These are phyloP conservation scores for Tetranychus truncatus DNA, from an alignment of 2,888 invertebrate species.

Conservation along the genomic window DNA sequence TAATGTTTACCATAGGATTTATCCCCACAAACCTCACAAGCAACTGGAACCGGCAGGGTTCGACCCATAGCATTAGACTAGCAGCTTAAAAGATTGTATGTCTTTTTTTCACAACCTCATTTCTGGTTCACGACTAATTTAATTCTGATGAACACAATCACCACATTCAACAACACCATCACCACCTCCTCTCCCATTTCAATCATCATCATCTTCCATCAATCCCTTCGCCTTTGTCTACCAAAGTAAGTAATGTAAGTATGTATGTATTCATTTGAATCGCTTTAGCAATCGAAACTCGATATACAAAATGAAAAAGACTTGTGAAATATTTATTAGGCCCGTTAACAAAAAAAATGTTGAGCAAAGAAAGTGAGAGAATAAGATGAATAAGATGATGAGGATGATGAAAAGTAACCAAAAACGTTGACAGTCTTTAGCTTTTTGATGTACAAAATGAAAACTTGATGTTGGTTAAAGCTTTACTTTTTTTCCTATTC, in stretches of 20 bases:
- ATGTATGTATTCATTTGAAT: background rate
- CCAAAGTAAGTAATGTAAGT: background rate
- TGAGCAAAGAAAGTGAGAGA: background rate
- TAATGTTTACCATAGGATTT: slow-evolving; percentile 66
- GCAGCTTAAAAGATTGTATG: background rate
- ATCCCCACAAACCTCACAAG: slow-evolving; percentile 62
- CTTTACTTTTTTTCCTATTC: background rate
- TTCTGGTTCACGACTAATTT: background rate
- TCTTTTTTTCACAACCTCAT: too few species aligned
- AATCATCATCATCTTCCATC: background rate
- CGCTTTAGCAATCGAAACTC: background rate
- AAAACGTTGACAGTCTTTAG: background rate
- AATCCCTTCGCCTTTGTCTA: background rate
- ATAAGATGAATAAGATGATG: background rate
- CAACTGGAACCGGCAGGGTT: slow-evolving; percentile 45
- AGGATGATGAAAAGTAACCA: background rate
- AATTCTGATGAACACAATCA: background rate
- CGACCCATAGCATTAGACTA: slow-evolving; percentile 33
- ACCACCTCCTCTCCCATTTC: background rate
- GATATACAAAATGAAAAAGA: background rate
- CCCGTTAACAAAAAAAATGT: background rate
- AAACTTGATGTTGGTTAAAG: background rate
- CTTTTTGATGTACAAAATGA: background rate
- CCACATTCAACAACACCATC: background rate
- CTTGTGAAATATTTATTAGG: background rate